Conservation (phyloP, 2,888 invertebrate genomes). For the Agrochola lota region DNA sequence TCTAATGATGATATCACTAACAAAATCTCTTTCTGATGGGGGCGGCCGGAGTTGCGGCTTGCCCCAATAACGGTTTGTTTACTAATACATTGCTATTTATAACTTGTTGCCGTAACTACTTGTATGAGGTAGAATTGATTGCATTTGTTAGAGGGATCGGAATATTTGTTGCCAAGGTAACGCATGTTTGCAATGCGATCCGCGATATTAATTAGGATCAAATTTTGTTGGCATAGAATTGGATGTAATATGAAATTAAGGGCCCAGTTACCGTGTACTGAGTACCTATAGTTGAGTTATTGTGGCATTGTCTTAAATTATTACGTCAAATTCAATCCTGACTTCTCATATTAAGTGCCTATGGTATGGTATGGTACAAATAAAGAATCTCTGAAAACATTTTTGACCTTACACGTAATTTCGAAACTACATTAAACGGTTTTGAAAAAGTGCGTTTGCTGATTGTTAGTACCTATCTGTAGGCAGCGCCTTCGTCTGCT, state of each 20-base stretch:
- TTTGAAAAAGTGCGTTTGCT: too few species aligned
- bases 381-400: neutral
- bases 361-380: too few species aligned
- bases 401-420: neutral
- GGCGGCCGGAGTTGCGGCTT: slow-evolving; percentile 46
- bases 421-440: too few species aligned
- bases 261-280: neutral
- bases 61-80: slow-evolving; percentile 69
- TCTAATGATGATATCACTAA: slow-evolving; percentile 60
- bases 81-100: slow-evolving; percentile 68
- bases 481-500: too few species aligned
- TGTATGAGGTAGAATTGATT: slow-evolving; percentile 47
- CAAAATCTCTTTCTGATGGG: slow-evolving; percentile 53
- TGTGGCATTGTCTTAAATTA: too few species aligned
- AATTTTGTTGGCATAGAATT: neutral
- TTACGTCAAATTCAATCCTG: too few species aligned
- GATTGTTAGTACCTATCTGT: too few species aligned
- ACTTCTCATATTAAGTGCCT: too few species aligned
- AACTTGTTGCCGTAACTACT: slow-evolving; percentile 54
- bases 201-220: slow-evolving; percentile 9
- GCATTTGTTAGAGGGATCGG: slow-evolving; percentile 1
- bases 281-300: too few species aligned
- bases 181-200: neutral
- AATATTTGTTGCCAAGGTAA: slow-evolving; percentile 17
- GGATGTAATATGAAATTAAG: neutral